phyloP scores from a whole-genome alignment of 2,797 vertebrate genomes.

The Malurus splendens region DNA sequence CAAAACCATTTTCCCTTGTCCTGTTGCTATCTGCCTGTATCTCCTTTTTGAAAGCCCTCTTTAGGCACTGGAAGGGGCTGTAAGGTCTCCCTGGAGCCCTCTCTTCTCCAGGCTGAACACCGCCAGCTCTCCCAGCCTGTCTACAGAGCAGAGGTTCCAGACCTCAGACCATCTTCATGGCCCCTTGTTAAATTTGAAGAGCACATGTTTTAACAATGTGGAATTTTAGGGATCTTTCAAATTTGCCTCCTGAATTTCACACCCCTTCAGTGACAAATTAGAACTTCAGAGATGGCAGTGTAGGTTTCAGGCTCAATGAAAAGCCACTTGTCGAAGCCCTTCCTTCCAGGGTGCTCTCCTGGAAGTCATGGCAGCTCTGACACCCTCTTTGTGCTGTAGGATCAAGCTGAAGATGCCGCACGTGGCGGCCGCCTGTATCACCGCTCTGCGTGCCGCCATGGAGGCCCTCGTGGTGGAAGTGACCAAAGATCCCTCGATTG shows the following conservation, averaged over 20 bases:
- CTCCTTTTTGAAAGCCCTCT: background rate
- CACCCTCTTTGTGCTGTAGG: conserved; percentile 62
- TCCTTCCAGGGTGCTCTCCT: background rate
- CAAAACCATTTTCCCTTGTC: background rate
- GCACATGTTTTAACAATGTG: background rate
- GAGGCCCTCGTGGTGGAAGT: conserved; percentile 92
- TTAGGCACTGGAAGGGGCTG: background rate
- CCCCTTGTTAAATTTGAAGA: background rate
- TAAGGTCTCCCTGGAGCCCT: background rate
- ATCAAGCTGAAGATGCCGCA: conserved; percentile 86
- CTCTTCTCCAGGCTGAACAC: background rate
- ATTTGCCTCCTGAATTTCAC: background rate
- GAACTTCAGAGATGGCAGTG: background rate
- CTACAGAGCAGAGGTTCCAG: background rate
- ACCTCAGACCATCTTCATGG: background rate
- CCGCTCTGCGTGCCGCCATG: conserved; percentile 80
- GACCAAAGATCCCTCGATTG: conserved; percentile 82
- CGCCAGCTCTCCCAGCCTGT: background rate
- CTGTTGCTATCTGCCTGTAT: background rate
- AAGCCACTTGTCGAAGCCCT: background rate
- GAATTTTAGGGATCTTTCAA: background rate
- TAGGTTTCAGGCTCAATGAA: background rate
- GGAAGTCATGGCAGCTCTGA: accelerated
- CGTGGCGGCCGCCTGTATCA: conserved; percentile 75
- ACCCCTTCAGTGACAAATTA: background rate